A percentile compares a stretch with the other conserved stretches of the same genome.
Evolutionary conservation across 2,113 vertebrate genomes (phyloP).

Genomic region (Leptodactylus fuscus): DNA sequence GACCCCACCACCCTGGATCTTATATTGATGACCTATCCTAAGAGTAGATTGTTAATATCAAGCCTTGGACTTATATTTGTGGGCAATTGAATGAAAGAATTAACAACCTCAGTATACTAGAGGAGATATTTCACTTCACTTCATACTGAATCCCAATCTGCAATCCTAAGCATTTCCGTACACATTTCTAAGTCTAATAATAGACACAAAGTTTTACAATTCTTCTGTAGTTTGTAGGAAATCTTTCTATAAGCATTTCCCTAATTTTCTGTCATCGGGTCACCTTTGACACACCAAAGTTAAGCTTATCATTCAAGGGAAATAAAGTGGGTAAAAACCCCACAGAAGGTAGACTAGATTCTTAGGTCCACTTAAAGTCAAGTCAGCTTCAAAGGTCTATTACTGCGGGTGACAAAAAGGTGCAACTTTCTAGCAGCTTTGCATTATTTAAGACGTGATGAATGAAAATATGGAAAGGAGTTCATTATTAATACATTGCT

Average conservation of each 20-base stretch:
- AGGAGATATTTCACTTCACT: too few relatives aligned
- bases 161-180: too few relatives aligned
- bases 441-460: constrained; percentile 20
- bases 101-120: too few relatives aligned
- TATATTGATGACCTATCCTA: too few relatives aligned
- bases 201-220: too few relatives aligned
- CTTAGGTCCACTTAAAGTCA: neutral
- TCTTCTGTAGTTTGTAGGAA: neutral
- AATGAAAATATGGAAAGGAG: constrained; percentile 15
- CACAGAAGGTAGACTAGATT: neutral
- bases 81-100: too few relatives aligned
- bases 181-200: too few relatives aligned
- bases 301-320: too few relatives aligned
- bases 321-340: neutral
- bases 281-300: neutral
- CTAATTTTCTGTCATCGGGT: neutral
- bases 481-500: constrained; percentile 50
- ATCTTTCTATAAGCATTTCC: neutral
- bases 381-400: neutral
- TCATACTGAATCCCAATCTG: too few relatives aligned
- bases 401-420: neutral
- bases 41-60: too few relatives aligned
- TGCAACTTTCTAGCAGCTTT: neutral
- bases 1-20: too few relatives aligned
- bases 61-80: too few relatives aligned